Base-by-base conservation (phyloP, 2,797 vertebrate species). In the Catamblyrhynchus diadema region DNA sequence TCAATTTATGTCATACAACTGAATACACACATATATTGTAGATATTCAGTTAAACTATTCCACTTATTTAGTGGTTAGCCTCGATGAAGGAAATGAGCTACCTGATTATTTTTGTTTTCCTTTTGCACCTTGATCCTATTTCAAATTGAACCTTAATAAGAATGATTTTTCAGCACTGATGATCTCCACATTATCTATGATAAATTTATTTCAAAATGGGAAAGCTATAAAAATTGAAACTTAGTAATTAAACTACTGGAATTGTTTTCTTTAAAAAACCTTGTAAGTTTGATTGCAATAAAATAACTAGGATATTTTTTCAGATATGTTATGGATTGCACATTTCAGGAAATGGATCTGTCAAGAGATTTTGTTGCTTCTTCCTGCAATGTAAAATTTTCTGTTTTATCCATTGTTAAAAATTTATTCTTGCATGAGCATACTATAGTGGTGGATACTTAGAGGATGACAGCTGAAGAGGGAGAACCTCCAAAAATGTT, bases 341-440 rank as follows among this genome's bases (percentile, higher is more conserved):
- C 7, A 27, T 80, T 91, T 65, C 80, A 90, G 41, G 33, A 69
- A 81, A 69, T 8, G 1, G 12, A 67, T 60, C 20, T 65, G n/a
- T 67, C 12, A 81, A 51, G 15, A 3, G 3, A 37, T 56, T 90
- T 95, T 92, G 50, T 95, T 93, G 71, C 41, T 94, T 93, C 61
- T 93, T 95, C 39, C 91, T 93, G 47, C 65, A 67, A 83, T 64
- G 14, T 81, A 92, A 84, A 90, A 81, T 87, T 81, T 6, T 73
- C 75, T 79, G 47, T 2, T 95, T 96, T 95, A 95, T 91, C 78
- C 80, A 86, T 84, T 84, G 44, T 70, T 96, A 95, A 94, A 95
- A 79, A 62, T 85, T 88, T 71, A 47, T 94, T 97, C 64, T 74
- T 89, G 15, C 65, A 56, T 51, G 17, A 66, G 10, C 14, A 51